Conservation (phyloP, 53 echinoderm and acorn worm genomes). For the Paracentrotus lividus region DNA sequence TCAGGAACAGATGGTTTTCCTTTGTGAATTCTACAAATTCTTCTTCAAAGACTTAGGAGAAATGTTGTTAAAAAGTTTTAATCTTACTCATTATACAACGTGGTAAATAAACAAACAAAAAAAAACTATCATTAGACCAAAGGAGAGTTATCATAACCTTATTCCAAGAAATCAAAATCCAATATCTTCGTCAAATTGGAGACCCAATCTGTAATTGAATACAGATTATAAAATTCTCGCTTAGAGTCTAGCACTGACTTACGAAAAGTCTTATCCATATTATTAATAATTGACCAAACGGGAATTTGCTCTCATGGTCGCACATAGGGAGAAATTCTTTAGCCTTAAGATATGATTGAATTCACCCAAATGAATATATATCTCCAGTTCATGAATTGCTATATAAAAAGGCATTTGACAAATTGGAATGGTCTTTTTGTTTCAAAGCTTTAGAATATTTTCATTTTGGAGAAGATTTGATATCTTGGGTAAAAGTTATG, state of each 20-base stretch:
- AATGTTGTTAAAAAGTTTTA: background rate
- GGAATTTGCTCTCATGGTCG: background rate
- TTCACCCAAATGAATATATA: background rate
- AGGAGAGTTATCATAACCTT: too few species aligned
- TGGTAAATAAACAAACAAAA: background rate
- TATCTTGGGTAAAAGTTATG: background rate
- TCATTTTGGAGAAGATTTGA: background rate
- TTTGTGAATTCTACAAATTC: background rate
- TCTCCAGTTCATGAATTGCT: background rate
- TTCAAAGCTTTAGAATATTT: background rate
- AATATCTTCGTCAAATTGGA: background rate
- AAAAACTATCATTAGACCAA: background rate
- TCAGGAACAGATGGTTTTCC: background rate
- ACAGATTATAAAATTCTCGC: background rate
- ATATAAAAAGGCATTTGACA: background rate
- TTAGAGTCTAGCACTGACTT: background rate
- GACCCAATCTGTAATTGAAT: background rate
- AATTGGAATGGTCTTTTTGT: background rate
- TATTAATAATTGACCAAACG: background rate
- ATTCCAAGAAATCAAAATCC: background rate
- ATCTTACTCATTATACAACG: background rate
- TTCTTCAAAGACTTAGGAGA: background rate
- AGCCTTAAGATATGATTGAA: background rate
- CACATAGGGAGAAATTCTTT: background rate
- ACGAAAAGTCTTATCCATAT: background rate